Conservation (phyloP, 1,140 invertebrate genomes). For the Hermetia illucens region DNA sequence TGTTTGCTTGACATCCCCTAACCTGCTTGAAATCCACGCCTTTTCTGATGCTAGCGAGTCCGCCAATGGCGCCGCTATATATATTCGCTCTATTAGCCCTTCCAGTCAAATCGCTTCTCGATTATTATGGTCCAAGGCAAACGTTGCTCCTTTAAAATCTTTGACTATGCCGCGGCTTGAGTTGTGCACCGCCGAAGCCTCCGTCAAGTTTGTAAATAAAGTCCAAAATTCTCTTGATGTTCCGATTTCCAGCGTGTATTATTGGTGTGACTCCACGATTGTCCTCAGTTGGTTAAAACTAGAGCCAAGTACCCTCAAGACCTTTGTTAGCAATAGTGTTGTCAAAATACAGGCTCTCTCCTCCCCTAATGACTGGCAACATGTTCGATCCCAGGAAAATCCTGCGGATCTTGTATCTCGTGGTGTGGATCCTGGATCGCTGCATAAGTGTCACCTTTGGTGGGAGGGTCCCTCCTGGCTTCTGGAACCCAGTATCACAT, state of each 20-base stretch:
- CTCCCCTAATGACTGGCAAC: conserved; percentile 9
- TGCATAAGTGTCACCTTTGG: conserved; percentile 9
- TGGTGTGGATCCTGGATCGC: conserved; percentile 5
- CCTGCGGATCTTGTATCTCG: conserved; percentile 21
- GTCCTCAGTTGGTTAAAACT: conserved; percentile 11
- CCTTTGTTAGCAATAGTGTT: conserved; percentile 10
- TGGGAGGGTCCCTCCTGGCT: conserved; percentile 11
- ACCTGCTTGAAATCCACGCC: conserved; percentile 11
- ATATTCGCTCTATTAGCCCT: conserved; percentile 12
- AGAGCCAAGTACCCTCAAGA: conserved; percentile 4
- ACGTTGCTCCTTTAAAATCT: conserved; percentile 27
- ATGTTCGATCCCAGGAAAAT: conserved; percentile 15
- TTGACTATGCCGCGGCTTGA: conserved; percentile 24
- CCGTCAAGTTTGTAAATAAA: conserved; percentile 12
- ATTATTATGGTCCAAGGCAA: conserved; percentile 25
- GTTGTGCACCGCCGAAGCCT: conserved; percentile 18
- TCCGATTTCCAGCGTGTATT: neutral
- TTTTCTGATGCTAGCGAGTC: conserved; percentile 27
- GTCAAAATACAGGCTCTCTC: conserved; percentile 8
- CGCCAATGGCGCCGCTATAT: conserved; percentile 25
- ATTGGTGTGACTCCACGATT: conserved; percentile 14
- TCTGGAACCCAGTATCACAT: too few species aligned
- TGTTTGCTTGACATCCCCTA: neutral
- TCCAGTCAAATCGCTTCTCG: conserved; percentile 7
- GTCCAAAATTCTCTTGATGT: conserved; percentile 4